Conservation (phyloP, 2,113 vertebrate species). For the Alouatta palliata region DNA sequence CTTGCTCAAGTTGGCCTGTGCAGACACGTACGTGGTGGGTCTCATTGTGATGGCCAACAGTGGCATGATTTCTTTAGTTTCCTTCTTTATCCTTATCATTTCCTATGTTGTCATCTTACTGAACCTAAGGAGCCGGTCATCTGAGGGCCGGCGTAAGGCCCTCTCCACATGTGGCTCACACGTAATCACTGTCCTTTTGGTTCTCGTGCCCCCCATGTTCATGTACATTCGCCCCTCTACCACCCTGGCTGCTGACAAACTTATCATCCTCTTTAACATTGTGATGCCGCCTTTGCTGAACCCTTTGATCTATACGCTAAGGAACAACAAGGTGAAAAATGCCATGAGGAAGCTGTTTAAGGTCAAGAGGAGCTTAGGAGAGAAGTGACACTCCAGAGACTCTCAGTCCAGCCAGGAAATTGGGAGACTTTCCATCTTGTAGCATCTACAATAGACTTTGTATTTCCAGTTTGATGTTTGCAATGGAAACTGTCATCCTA, state of each 20-base stretch:
- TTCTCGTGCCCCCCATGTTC: slow-evolving; percentile 42
- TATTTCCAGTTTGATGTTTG: background rate
- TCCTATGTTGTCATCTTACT: slow-evolving; percentile 49
- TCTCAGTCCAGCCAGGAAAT: background rate
- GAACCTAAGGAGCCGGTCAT: slow-evolving; percentile 8
- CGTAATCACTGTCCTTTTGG: slow-evolving; percentile 28
- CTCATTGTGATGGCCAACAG: slow-evolving; percentile 51
- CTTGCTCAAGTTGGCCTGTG: slow-evolving; percentile 57
- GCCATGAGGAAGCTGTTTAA: slow-evolving; percentile 22
- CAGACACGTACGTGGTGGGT: slow-evolving; percentile 33
- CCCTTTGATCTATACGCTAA: slow-evolving; percentile 51
- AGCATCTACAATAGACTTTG: background rate
- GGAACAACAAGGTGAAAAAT: slow-evolving; percentile 66
- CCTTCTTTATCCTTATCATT: slow-evolving; percentile 40
- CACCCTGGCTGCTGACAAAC: slow-evolving; percentile 44
- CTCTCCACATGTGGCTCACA: slow-evolving; percentile 55
- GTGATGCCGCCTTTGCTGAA: slow-evolving; percentile 52
- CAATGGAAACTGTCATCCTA: background rate
- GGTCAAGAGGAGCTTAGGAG: background rate
- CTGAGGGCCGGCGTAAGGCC: slow-evolving; percentile 9
- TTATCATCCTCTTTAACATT: slow-evolving; percentile 60
- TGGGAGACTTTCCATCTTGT: background rate
- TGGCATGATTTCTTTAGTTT: slow-evolving; percentile 37
- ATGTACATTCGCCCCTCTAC: slow-evolving; percentile 48
- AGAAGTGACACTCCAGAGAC: background rate